Percentiles rank a stretch among this genome's conserved stretches.
phyloP scores from a whole-genome alignment of 2,797 vertebrate species.

The Cercopithecus mitis region DNA sequence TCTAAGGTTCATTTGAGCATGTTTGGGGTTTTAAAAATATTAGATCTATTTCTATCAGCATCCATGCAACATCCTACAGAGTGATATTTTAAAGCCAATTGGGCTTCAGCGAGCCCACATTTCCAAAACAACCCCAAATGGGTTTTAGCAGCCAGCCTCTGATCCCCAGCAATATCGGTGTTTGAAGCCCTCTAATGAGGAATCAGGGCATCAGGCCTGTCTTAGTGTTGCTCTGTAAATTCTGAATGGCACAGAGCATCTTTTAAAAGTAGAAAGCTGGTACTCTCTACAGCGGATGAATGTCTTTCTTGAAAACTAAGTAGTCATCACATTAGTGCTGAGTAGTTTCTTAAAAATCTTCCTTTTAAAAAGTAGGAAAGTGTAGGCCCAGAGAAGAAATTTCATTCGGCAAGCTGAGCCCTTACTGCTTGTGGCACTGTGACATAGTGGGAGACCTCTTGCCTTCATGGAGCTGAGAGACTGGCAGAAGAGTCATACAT shows the following conservation, averaged over 20 bases:
- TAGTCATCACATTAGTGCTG: not conserved
- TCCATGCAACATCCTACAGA: not conserved
- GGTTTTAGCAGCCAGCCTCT: not conserved
- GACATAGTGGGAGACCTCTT: not conserved
- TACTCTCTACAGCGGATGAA: not conserved
- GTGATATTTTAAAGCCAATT: not conserved
- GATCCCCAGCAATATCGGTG: not conserved
- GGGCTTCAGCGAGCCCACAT: not conserved
- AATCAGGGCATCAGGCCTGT: not conserved
- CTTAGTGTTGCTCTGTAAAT: slow-evolving; percentile 1
- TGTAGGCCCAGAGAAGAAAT: not conserved
- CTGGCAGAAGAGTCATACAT: not conserved
- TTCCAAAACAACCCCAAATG: not conserved
- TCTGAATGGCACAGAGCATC: not conserved
- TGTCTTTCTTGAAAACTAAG: not conserved
- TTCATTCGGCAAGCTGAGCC: not conserved
- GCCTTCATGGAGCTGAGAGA: not conserved
- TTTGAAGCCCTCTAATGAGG: not conserved
- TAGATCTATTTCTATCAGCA: not conserved
- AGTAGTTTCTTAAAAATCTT: not conserved
- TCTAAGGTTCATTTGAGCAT: slow-evolving; percentile 9
- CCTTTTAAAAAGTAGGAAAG: not conserved
- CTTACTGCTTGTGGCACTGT: not conserved
- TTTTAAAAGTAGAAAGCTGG: not conserved
- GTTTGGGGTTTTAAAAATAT: slow-evolving; percentile 18